Conservation (phyloP, 2,888 invertebrate genomes). For the Ecliptopera silaceata region DNA sequence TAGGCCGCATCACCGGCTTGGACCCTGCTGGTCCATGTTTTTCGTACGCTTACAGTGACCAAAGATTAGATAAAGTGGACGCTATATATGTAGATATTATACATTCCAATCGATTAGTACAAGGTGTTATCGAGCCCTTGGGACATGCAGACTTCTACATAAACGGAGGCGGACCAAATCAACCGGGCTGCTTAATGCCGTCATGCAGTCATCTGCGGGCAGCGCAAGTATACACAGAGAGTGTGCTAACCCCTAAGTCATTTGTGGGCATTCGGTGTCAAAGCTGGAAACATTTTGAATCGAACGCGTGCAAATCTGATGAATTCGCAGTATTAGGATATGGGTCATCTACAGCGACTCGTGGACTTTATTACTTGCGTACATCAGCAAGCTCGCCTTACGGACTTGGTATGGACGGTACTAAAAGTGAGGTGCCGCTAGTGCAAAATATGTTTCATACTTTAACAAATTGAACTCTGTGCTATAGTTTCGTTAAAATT, state of each 20-base stretch:
- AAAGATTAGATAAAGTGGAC: conserved; percentile 70
- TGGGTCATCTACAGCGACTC: conserved; percentile 67
- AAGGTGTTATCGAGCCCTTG: conserved; percentile 79
- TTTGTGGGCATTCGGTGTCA: conserved; percentile 67
- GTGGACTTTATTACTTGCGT: conserved; percentile 73
- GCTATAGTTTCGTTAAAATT: conserved; percentile 29
- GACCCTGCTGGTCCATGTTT: conserved; percentile 81
- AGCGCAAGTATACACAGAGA: conserved; percentile 70
- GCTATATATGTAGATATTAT: conserved; percentile 74
- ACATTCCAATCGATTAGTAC: conserved; percentile 73
- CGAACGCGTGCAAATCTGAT: conserved; percentile 61
- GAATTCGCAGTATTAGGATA: conserved; percentile 70
- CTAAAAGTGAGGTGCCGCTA: conserved; percentile 46
- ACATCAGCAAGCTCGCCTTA: conserved; percentile 65
- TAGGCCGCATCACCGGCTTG: conserved; percentile 76
- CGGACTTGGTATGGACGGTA: conserved; percentile 72
- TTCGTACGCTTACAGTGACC: conserved; percentile 67
- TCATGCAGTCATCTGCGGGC: conserved; percentile 77
- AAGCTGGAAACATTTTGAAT: conserved; percentile 69
- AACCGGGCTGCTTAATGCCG: conserved; percentile 86
- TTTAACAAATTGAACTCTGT: conserved; percentile 40
- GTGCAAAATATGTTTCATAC: conserved; percentile 53
- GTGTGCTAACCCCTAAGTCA: conserved; percentile 66
- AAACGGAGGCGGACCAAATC: conserved; percentile 86
- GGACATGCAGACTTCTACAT: conserved; percentile 90